Percentiles rank a stretch among this genome's conserved stretches.
Conservation (phyloP, 2,797 vertebrate genomes). For the Danionella dracula region DNA sequence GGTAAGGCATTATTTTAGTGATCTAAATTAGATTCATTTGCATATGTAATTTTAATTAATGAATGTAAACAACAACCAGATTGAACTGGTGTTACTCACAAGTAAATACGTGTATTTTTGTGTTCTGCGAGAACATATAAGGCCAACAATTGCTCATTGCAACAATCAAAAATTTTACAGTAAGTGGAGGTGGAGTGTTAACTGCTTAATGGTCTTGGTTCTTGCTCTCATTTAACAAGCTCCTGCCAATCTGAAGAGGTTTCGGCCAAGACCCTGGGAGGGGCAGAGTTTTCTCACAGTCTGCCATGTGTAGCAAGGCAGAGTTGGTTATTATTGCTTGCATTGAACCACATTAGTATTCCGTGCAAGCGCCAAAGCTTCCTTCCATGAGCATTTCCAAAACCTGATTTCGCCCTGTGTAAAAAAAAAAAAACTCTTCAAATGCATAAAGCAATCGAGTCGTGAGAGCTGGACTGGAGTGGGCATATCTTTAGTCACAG, state of each 20-base stretch:
- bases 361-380: conserved; percentile 20
- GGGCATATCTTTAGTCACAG: conserved; percentile 27
- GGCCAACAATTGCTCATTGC: too few relatives aligned
- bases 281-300: conserved; percentile 9
- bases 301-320: conserved; percentile 23
- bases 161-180: too few relatives aligned
- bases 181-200: conserved; percentile 19
- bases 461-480: conserved; percentile 13
- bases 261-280: conserved; percentile 9
- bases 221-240: conserved; percentile 25
- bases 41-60: too few relatives aligned
- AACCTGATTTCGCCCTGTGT: conserved; percentile 29
- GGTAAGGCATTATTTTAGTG: conserved; percentile 38
- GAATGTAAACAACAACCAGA: too few relatives aligned
- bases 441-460: conserved; percentile 6
- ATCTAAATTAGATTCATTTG: too few relatives aligned
- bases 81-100: too few relatives aligned
- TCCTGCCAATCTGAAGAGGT: conserved; percentile 24
- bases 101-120: too few relatives aligned
- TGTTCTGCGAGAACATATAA: too few relatives aligned
- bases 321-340: conserved; percentile 32
- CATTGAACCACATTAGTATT: conserved; percentile 39
- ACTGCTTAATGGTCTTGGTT: conserved; percentile 23
- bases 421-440: conserved; percentile 1
- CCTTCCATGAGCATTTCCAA: conserved; percentile 30